Conservation (phyloP, 2,113 vertebrate species). For the Hippoglossus stenolepis region DNA sequence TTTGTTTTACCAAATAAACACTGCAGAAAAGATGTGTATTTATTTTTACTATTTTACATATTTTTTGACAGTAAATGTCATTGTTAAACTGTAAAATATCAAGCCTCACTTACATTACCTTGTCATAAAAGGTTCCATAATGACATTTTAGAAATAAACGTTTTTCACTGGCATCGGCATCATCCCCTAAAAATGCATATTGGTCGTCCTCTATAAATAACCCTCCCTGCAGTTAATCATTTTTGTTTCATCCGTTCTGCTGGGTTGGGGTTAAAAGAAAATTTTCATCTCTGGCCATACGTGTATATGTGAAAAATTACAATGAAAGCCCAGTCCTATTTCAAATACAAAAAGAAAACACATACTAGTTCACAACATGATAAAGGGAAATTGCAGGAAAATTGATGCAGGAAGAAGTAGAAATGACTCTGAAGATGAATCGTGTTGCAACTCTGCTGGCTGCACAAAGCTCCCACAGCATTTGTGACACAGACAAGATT, state of each 20-base stretch:
- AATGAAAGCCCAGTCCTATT: background rate
- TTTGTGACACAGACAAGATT: constrained; percentile 8
- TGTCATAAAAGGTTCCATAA: no score
- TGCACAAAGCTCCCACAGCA: constrained; percentile 4
- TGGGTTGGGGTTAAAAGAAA: background rate
- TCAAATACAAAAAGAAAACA: background rate
- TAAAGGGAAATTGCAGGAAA: background rate
- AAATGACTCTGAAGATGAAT: background rate
- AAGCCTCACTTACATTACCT: no score
- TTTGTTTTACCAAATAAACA: no score
- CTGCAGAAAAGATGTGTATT: no score
- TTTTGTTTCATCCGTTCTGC: background rate
- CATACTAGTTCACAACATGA: background rate
- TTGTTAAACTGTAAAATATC: no score
- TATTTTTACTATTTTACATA: no score
- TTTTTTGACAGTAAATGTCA: no score
- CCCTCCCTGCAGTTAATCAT: background rate
- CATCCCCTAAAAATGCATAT: no score
- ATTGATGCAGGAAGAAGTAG: background rate
- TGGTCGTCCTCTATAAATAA: no score
- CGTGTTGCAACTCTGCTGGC: background rate
- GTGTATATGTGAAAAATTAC: background rate
- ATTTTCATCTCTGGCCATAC: background rate
- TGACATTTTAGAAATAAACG: no score
- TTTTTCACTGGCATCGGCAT: no score